phyloP scores from a whole-genome alignment of 1,140 invertebrate species.

The Leptoteleia sp. region DNA sequence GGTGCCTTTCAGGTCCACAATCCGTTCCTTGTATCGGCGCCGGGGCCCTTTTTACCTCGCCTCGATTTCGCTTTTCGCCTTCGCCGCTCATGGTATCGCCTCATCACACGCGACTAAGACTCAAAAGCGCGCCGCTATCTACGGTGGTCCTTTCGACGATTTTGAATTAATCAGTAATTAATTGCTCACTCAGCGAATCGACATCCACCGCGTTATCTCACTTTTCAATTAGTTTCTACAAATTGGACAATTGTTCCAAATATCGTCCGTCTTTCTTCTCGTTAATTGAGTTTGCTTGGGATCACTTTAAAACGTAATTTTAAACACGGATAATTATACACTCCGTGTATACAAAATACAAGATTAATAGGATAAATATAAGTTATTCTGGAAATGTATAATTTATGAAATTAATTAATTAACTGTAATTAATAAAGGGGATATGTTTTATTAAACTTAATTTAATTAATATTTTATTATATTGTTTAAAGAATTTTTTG shows the following conservation, averaged over 20 bases:
- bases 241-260: conserved; percentile 32
- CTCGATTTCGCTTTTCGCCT: conserved; percentile 74
- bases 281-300: no score
- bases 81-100: conserved; percentile 74
- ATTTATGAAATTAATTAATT: no score
- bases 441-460: no score
- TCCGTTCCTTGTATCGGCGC: conserved; percentile 79
- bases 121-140: conserved; percentile 61
- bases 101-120: conserved; percentile 72
- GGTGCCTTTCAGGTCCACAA: conserved; percentile 75
- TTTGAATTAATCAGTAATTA: conserved; percentile 60
- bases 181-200: conserved; percentile 46
- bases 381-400: no score
- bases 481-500: no score
- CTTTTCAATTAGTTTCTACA: conserved; percentile 28
- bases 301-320: no score
- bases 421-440: no score
- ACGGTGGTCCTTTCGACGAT: conserved; percentile 56
- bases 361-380: no score
- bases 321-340: no score
- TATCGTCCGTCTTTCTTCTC: background rate
- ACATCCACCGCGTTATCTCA: conserved; percentile 13
- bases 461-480: no score
- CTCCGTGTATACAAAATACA: no score
- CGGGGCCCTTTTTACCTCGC: conserved; percentile 66